Percentiles rank a stretch among this genome's conserved stretches.
These are phyloP conservation scores for Delphinus delphis DNA, from an alignment of 2,113 vertebrate genomes.

Conservation along the genomic window DNA sequence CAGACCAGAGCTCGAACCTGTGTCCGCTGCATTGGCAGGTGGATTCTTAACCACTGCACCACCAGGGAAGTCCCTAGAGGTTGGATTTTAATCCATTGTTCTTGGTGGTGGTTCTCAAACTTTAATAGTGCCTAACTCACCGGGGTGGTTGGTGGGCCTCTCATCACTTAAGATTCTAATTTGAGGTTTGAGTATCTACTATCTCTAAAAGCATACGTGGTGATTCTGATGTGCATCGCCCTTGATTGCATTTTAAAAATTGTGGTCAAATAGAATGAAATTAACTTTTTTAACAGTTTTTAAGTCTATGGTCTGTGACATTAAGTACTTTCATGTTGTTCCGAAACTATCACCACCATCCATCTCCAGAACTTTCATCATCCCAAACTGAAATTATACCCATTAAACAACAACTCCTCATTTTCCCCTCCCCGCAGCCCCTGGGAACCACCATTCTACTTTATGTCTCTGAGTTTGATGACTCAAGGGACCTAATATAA, in stretches of 20 bases:
- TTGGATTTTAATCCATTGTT: not conserved
- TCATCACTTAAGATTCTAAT: not conserved
- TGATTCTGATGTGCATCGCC: not conserved
- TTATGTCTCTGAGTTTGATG: not conserved
- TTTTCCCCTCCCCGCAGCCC: not conserved
- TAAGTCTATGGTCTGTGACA: not conserved
- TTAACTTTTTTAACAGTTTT: not conserved
- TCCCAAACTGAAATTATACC: not conserved
- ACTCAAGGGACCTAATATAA: not conserved
- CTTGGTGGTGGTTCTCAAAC: not conserved
- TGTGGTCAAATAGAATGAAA: not conserved
- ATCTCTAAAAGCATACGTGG: not conserved
- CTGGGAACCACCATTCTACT: not conserved
- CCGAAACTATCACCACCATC: not conserved
- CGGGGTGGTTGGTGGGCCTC: not conserved
- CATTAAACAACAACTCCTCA: not conserved
- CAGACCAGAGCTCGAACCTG: no score
- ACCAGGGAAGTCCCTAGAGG: no score
- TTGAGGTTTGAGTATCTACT: not conserved
- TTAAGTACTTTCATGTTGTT: not conserved
- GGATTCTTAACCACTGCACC: no score
- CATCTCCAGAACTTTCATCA: not conserved
- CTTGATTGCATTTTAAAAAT: not conserved
- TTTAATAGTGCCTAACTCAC: not conserved
- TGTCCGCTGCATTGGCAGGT: no score